phyloP scores from a whole-genome alignment of 1,140 invertebrate species.

The Drosophila insularis region DNA sequence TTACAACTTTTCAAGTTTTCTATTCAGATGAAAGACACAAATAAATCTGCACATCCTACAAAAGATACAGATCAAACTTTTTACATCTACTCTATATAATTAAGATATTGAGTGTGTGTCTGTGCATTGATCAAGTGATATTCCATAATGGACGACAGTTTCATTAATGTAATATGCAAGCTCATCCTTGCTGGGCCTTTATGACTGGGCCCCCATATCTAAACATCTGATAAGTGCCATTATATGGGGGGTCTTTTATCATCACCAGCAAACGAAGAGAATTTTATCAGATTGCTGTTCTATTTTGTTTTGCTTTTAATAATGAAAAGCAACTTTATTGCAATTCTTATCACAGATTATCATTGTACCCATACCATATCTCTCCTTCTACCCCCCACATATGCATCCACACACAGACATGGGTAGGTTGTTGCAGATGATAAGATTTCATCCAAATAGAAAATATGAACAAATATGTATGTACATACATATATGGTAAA shows the following conservation, averaged over 20 bases:
- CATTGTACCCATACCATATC: conserved; percentile 13
- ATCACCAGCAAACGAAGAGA: conserved; percentile 1
- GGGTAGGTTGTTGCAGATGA: conserved; percentile 20
- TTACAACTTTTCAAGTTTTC: too few relatives aligned
- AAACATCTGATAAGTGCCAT: conserved; percentile 3
- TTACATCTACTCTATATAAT: too few relatives aligned
- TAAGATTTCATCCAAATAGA: conserved; percentile 51
- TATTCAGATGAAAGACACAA: background rate
- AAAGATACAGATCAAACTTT: too few relatives aligned
- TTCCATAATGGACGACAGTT: background rate
- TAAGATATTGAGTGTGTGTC: background rate
- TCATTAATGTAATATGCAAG: background rate
- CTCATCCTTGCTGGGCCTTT: conserved; percentile 1
- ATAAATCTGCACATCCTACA: too few relatives aligned
- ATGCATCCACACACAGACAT: conserved; percentile 40
- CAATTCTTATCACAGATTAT: conserved; percentile 69
- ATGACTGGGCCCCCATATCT: background rate
- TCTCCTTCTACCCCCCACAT: conserved; percentile 9
- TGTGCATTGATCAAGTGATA: background rate
- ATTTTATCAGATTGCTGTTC: conserved; percentile 46
- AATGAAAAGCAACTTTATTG: conserved; percentile 63
- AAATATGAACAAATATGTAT: background rate
- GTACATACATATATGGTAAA: conserved; percentile 17
- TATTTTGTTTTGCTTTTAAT: conserved; percentile 12
- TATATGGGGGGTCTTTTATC: conserved; percentile 1